A percentile compares a stretch with the other conserved stretches of the same genome.
Conservation (phyloP, 2,888 invertebrate species). For the Ophion costatus region DNA sequence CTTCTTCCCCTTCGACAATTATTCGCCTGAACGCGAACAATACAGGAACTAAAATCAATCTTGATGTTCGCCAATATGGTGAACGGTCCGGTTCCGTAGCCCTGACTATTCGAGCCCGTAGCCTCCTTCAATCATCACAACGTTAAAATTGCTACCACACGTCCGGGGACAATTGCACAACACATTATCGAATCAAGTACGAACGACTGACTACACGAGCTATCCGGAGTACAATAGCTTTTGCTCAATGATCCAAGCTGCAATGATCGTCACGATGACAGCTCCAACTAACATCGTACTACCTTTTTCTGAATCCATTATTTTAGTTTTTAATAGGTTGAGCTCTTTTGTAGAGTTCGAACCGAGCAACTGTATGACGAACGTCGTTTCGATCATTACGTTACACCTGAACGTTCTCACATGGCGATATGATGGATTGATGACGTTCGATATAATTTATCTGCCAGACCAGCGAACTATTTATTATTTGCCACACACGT, state of each 20-base stretch:
- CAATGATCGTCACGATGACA: neutral
- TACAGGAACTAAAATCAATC: neutral
- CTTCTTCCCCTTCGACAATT: too few species aligned
- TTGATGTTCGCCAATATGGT: neutral
- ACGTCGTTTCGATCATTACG: conserved; percentile 29
- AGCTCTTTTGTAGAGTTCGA: neutral
- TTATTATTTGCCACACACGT: conserved; percentile 32
- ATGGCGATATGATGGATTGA: conserved; percentile 43
- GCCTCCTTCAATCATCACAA: conserved; percentile 24
- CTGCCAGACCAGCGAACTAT: conserved; percentile 31
- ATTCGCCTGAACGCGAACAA: too few species aligned
- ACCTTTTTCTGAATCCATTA: neutral
- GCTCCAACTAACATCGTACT: neutral
- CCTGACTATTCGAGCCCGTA: conserved; percentile 9
- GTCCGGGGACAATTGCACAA: conserved; percentile 39
- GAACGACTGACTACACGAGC: conserved; percentile 3
- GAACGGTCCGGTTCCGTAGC: conserved; percentile 2
- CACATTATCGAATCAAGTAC: conserved; percentile 32
- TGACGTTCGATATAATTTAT: conserved; percentile 36
- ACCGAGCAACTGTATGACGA: neutral
- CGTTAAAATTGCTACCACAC: conserved; percentile 31
- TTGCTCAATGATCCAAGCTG: conserved; percentile 4
- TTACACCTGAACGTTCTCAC: conserved; percentile 35
- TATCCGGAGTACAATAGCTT: conserved; percentile 18
- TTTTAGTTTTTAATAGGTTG: neutral